A percentile compares a stretch with the other conserved stretches of the same genome.
Conservation (phyloP, 2,888 invertebrate genomes). For the Muscina levida region DNA sequence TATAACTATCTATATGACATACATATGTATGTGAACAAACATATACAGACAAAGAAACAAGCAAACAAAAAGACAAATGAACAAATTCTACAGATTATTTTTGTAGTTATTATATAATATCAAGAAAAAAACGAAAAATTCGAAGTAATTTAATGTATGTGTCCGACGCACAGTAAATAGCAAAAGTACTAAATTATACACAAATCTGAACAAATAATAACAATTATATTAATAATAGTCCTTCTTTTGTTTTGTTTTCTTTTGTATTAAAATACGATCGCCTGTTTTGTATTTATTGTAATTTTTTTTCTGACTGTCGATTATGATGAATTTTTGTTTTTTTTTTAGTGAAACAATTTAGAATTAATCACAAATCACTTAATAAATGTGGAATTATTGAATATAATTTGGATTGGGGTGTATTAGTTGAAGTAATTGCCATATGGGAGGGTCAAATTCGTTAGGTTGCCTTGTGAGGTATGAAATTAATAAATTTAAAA, state of each 20-base stretch:
- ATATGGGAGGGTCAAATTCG: too few relatives aligned
- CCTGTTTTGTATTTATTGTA: conserved; percentile 19
- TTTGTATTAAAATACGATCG: not conserved
- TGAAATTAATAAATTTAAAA: too few relatives aligned
- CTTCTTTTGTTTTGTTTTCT: too few relatives aligned
- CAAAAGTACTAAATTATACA: too few relatives aligned
- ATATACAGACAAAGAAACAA: too few relatives aligned
- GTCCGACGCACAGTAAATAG: not conserved
- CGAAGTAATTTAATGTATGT: conserved; percentile 26
- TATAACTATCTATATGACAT: not conserved
- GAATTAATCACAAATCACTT: too few relatives aligned
- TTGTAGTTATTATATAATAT: conserved; percentile 49
- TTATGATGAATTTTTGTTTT: not conserved
- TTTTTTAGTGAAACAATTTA: too few relatives aligned
- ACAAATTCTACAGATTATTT: conserved; percentile 46
- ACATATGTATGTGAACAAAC: too few relatives aligned
- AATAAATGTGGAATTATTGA: too few relatives aligned
- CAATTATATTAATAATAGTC: conserved; percentile 11
- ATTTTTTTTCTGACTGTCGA: not conserved
- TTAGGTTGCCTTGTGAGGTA: too few relatives aligned
- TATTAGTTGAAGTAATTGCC: too few relatives aligned
- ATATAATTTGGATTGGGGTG: too few relatives aligned
- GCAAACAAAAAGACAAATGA: not conserved
- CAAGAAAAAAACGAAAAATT: not conserved
- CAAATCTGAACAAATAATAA: conserved; percentile 32